Evolutionary conservation across 2,888 invertebrate genomes (phyloP), one percentile per base, ranked within the genome.

Genomic region (Belgica antarctica): DNA sequence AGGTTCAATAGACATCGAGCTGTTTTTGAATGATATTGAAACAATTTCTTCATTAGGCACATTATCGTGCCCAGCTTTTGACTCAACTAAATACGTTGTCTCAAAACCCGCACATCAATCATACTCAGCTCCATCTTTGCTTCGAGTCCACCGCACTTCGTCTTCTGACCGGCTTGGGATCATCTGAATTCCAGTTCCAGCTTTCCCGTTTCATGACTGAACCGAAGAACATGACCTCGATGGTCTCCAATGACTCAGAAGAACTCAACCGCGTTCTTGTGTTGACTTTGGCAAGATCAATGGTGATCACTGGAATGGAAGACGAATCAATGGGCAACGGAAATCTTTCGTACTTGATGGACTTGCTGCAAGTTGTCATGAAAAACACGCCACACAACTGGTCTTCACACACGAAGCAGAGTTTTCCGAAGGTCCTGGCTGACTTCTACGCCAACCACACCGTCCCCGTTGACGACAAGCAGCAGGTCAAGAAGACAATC

Each of bases 351-450:
- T 68, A 57, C 24, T 10, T 68, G 17, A 91, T 92, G 76, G 96
- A 97, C 75, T 82, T 97, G 22, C 81, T 97, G 4, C 87, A 88
- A 0, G 90, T 91, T 0, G 94, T 97, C 22, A 92, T 94, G 86
- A 92, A 94, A 73, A 92, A 92, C 77, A 97, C 96, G 0, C 96
- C 96, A 0, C 96, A 96, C 78, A 89, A 92, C 75, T 97, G 96
- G 96, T 93, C 96, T 0, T 88, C 90, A 72, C 94, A 95, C 78
- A 96, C 95, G 0, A 80, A 96, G 17, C 89, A 91, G 73, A 94
- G 94, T 77, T 96, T 97, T 77, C 97, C 97, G 0, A 87, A 89
- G 0, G 89, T 91, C 4, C 83, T 96, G 2, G 88, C 90, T 62
- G 95, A 95, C 75, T 96, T 96, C 77, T 96, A 95, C 78, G 86